Conservation (phyloP, 2,888 invertebrate genomes). For the Noctuana brunneofusca region DNA sequence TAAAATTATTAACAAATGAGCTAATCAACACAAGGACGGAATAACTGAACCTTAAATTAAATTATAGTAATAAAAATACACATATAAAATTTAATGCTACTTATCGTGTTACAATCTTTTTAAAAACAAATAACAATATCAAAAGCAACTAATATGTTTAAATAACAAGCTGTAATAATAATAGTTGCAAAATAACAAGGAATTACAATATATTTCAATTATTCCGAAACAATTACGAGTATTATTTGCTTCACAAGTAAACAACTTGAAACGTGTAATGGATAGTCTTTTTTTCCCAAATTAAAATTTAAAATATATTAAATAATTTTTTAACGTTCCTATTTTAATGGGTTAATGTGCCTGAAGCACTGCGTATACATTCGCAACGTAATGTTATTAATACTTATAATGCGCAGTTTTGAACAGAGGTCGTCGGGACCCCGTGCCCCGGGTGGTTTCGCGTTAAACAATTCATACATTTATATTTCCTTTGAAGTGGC, state of each 20-base stretch:
- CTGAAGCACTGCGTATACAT: constrained; percentile 13
- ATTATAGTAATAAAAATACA: too few relatives aligned
- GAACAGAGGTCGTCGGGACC: constrained; percentile 55
- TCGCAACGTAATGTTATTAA: constrained; percentile 20
- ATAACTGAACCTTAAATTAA: too few relatives aligned
- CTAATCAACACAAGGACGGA: too few relatives aligned
- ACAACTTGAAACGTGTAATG: neutral
- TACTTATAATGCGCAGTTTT: constrained; percentile 34
- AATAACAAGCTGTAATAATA: too few relatives aligned
- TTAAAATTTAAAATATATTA: constrained; percentile 4
- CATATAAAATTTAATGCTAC: too few relatives aligned
- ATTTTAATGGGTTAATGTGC: constrained; percentile 37
- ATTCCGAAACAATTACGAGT: neutral
- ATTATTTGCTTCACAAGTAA: neutral
- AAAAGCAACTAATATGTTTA: too few relatives aligned
- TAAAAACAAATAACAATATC: too few relatives aligned
- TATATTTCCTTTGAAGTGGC: constrained; percentile 78
- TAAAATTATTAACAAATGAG: too few relatives aligned
- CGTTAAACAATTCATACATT: constrained; percentile 80
- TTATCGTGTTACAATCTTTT: too few relatives aligned
- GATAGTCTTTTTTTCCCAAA: neutral
- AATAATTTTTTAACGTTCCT: constrained; percentile 10
- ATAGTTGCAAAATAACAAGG: too few relatives aligned
- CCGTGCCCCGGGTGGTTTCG: constrained; percentile 62
- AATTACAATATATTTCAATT: too few relatives aligned